phyloP scores from a whole-genome alignment of 2,113 vertebrate genomes.

The Nesoenas mayeri region DNA sequence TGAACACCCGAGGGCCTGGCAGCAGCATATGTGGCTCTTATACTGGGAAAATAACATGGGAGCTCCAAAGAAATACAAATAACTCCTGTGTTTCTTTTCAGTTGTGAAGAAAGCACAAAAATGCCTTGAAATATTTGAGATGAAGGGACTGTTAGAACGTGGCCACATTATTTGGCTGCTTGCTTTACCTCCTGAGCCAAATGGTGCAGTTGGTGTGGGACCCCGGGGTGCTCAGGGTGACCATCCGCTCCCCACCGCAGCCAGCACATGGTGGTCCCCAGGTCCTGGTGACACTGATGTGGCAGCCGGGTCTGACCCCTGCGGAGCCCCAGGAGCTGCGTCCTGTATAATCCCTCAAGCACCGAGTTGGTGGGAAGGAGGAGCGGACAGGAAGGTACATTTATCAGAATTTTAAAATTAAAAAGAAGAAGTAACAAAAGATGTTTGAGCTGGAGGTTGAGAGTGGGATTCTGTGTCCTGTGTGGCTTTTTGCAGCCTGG shows the following conservation, averaged over 20 bases:
- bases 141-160: neutral
- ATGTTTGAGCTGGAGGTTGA: neutral
- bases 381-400: neutral
- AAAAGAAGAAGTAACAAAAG: neutral
- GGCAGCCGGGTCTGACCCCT: neutral
- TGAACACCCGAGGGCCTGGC: neutral
- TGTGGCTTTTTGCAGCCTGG: neutral
- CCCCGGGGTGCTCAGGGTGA: neutral
- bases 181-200: neutral
- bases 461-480: rapidly evolving
- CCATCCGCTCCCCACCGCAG: rapidly evolving
- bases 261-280: neutral
- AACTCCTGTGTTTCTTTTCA: neutral
- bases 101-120: neutral
- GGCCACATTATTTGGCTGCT: neutral
- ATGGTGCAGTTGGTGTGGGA: neutral
- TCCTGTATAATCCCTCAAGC: too few species aligned
- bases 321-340: neutral
- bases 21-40: neutral
- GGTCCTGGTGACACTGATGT: neutral
- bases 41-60: neutral
- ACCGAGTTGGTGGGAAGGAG: neutral
- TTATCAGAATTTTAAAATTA: neutral
- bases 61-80: neutral
- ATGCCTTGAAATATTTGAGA: neutral